Evolutionary conservation across 2,888 invertebrate species (phyloP), one percentile per base, ranked within the genome.

Genomic region (Eudemis profundana): DNA sequence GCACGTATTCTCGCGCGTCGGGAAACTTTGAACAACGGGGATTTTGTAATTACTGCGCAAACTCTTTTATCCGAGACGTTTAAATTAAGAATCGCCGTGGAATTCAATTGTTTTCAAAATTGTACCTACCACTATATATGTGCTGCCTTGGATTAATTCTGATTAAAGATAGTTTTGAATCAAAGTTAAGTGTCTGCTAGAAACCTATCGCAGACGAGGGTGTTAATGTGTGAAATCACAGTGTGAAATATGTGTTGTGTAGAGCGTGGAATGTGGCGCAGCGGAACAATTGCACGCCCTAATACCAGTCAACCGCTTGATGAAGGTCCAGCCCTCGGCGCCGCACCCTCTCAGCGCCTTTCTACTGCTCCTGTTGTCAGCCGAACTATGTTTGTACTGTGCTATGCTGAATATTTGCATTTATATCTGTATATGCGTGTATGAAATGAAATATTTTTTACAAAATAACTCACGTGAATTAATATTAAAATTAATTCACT

Each of bases 221-320:
- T 84, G 85, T 83, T 88, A 87, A 89, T 90, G 89, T 85, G 81
- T 79, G 77, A 86, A 90, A 91, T 90, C 90, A 85, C 86, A 78
- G 82, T 81, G 81, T 84, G 84, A 86, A 86, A 87, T 87, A 85
- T 85, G 83, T 83, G 83, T 84, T 82, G 82, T 83, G 78, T 84
- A 79, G 79, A 79, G 80, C 75, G 81, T 77, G 87, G 89, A 90
- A 89, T 89, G 89, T 82, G 83, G 75, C 83, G 83, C 81, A 76
- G 84, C 79, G 82, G 84, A 90, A 90, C 91, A 90, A 90, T 89
- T 84, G 88, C 84, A 81, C 78, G 83, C 84, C 83, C 85, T 91
- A 91, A 92, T 92, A 92, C 84, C 90, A 91, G 91, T 92, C 91
- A 92, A 84, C 84, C 86, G 86, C 85, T 91, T 92, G 91, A 92